Evolutionary conservation across 2,113 vertebrate genomes (phyloP), one percentile per base, ranked within the genome.

Genomic region (Acinonyx jubatus): DNA sequence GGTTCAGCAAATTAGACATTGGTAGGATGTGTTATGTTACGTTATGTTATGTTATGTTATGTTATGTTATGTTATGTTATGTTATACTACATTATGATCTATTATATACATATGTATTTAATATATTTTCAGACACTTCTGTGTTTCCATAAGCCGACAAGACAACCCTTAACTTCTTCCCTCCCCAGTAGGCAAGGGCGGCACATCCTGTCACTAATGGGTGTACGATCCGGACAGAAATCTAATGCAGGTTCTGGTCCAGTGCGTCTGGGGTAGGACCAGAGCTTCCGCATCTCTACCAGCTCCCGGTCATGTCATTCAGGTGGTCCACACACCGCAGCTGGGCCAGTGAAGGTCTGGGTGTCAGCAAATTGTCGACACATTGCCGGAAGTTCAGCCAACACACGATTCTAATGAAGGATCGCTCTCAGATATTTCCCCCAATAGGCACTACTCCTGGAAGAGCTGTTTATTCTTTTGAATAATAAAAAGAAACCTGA

Each of bases 341-440:
- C 10, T 25, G 33, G 0, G 21, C 36, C 3, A 18, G 8, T 6
- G 0, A 33, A 27, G 31, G 31, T 36, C 74, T 36, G 11, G 5
- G 33, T 36, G 16, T 29, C 55, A 31, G 16, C 84, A 68, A 14
- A 33, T 9, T 38, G 13, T 69, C 15, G 38, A 31, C 27, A 63
- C 27, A 12, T 73, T 85, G 31, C 73, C 71, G 41, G 13, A 41
- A 73, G 80, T 25, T 52, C 14, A 14, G 4, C 7, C 50, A 18
- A 29, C 10, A 13, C 9, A 4, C 6, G 25, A 41, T 31, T 50
- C 81, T 61, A 79, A 84, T 2, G 5, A 79, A 80, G 15, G 38
- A 38, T 33, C 7, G 5, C 16, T 78, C 52, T 45, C 12, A 10
- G 45, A 23, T 74, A 61, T 31, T 91, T 71, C 21, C 10, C 48